Evolutionary conservation across 2,888 invertebrate species (phyloP), one percentile per base, ranked within the genome.

Genomic region (Teleiodes luculella): DNA sequence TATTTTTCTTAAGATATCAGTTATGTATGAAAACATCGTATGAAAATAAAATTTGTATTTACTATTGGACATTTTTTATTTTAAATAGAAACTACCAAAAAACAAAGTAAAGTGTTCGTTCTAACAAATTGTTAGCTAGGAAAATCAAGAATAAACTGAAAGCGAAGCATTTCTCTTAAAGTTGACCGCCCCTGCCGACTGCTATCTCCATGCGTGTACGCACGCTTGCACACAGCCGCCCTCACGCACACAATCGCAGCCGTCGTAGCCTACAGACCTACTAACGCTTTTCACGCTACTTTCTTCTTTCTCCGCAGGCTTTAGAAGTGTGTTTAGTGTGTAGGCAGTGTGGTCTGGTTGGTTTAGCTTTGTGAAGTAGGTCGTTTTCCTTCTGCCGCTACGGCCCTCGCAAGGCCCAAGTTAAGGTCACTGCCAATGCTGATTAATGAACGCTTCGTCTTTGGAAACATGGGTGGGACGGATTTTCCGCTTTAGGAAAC

Each of bases 131-230:
- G n/a, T n/a, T n/a, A n/a, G n/a, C n/a, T n/a, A n/a, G 18, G 3
- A 20, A 10, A 39, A 39, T 18, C 11, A 41, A 20, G 10, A 41
- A 41, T 8, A 41, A 41, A 41, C 18, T 20, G 11, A 43, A 43
- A 54, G 85, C 85, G 85, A 63, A 75, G 83, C 88, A 87, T 88
- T 88, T 88, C 88, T 77, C 80, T 74, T 68, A 31, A 57, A 70
- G 76, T 86, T 87, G 83, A 63, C 28, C 56, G 28, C 59, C 72
- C 71, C 80, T 81, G 83, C 36, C 69, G 68, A 60, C 67, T 74
- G 80, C 88, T 87, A 86, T 88, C 88, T 86, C 86, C 83, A 74
- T 83, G 86, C 84, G 85, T 80, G 72, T 73, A 79, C 85, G 80
- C 86, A 85, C 82, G 80, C 59, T 61, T 18, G 14, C 41, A 36